phyloP scores from a whole-genome alignment of 2,888 invertebrate species.

The Acanthococcus lagerstroemiae region DNA sequence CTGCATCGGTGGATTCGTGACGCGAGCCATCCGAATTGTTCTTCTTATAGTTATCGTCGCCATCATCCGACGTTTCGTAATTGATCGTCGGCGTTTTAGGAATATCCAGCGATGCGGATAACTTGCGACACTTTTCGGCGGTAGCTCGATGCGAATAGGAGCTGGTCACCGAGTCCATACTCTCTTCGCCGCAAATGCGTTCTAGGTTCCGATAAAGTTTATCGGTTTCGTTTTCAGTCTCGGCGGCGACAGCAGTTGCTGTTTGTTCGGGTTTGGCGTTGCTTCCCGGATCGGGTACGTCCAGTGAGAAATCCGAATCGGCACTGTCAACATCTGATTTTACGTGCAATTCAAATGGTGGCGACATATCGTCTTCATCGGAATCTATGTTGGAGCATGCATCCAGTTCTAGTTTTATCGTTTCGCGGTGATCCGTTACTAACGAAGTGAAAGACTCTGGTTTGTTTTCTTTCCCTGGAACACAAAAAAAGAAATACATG shows the following conservation, averaged over 20 bases:
- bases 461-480: neutral
- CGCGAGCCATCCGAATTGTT: neutral
- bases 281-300: neutral
- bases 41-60: slow-evolving; percentile 10
- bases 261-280: neutral
- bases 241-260: neutral
- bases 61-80: slow-evolving; percentile 30
- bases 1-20: neutral
- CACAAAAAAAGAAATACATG: too few species aligned
- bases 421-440: too few species aligned
- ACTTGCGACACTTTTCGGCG: too few species aligned
- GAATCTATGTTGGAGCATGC: slow-evolving; percentile 35
- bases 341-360: slow-evolving; percentile 16
- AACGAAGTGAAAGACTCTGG: too few species aligned
- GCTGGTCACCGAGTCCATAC: neutral
- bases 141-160: neutral
- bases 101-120: slow-evolving; percentile 1
- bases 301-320: slow-evolving; percentile 46
- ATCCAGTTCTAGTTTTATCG: too few species aligned
- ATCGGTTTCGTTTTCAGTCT: neutral
- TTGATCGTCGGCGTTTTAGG: slow-evolving; percentile 38
- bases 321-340: slow-evolving; percentile 36
- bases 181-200: slow-evolving; percentile 3
- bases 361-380: slow-evolving; percentile 24
- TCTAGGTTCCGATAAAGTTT: neutral